A percentile compares a stretch with the other conserved stretches of the same genome.
phyloP scores from a whole-genome alignment of 1,140 invertebrate genomes.

The Tetramorium alpestre region DNA sequence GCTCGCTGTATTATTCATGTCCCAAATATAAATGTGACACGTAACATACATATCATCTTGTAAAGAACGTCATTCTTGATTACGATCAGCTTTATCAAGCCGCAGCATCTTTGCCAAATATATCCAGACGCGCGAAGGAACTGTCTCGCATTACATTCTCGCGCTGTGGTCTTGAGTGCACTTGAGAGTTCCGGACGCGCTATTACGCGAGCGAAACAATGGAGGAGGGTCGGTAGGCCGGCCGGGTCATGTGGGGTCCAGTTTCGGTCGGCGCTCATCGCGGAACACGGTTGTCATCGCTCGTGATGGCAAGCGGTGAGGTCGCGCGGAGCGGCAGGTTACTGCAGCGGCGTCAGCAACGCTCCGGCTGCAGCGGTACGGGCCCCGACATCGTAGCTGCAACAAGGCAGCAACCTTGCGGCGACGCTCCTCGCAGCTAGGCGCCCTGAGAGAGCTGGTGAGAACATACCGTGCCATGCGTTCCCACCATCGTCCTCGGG shows the following conservation, averaged over 20 bases:
- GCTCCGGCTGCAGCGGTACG: constrained; percentile 29
- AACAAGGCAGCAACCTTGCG: constrained; percentile 66
- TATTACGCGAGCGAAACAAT: constrained; percentile 53
- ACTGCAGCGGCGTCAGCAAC: constrained; percentile 64
- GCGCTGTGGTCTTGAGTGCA: constrained; percentile 25
- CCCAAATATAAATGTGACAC: neutral
- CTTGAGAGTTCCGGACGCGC: constrained; percentile 36
- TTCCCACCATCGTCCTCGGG: constrained; percentile 85
- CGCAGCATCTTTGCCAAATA: neutral
- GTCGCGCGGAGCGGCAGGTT: constrained; percentile 71
- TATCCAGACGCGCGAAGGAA: neutral
- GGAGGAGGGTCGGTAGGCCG: constrained; percentile 18
- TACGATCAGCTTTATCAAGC: neutral
- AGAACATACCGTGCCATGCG: constrained; percentile 84
- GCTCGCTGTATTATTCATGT: neutral
- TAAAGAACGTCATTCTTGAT: neutral
- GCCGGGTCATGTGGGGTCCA: constrained; percentile 41
- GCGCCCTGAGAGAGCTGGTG: constrained; percentile 79
- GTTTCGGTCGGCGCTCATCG: constrained; percentile 64
- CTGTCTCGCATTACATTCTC: constrained; percentile 7
- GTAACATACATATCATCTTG: neutral
- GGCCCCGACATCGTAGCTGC: constrained; percentile 61
- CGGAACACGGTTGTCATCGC: constrained; percentile 51
- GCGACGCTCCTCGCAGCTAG: constrained; percentile 72
- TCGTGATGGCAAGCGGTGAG: constrained; percentile 47